Percentiles rank a stretch among this genome's conserved stretches.
phyloP scores from a whole-genome alignment of 2,797 vertebrate species.

The Acestrorhynchus altus region DNA sequence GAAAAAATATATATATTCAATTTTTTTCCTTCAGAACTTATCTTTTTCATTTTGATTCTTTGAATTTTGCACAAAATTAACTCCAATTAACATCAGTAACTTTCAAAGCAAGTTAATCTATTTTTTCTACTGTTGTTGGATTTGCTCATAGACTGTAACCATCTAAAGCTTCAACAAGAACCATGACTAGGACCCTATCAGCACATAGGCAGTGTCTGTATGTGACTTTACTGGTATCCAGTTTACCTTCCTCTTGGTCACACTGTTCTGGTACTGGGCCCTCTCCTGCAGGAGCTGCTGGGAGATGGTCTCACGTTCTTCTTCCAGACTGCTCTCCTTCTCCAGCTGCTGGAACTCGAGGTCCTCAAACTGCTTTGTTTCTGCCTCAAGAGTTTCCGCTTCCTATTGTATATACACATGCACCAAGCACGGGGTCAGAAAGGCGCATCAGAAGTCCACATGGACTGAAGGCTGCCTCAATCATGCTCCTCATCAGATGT shows the following conservation, averaged over 20 bases:
- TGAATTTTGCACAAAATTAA: no score
- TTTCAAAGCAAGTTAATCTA: no score
- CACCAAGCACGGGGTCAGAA: constrained; percentile 30
- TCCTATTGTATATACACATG: constrained; percentile 76
- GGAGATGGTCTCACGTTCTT: constrained; percentile 87
- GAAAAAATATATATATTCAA: no score
- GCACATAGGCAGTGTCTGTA: background rate
- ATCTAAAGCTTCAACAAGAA: no score
- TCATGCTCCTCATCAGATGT: constrained; percentile 44
- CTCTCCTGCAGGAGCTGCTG: constrained; percentile 89
- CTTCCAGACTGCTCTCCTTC: constrained; percentile 91
- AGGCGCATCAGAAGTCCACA: background rate
- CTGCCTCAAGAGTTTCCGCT: constrained; percentile 87
- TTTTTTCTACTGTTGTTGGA: no score
- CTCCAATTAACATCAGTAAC: no score
- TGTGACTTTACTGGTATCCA: background rate
- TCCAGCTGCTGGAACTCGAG: constrained; percentile 98
- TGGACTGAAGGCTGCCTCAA: constrained; percentile 9
- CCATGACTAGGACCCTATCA: background rate
- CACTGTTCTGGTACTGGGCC: constrained; percentile 81
- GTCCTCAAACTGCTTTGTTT: constrained; percentile 94
- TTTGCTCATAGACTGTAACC: background rate
- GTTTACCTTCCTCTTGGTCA: constrained; percentile 87
- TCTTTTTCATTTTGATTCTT: no score
- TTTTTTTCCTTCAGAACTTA: no score